Evolutionary conservation across 35 echinoderm and acorn worm species (phyloP).

Genomic region (Holothuria glaberrima): DNA sequence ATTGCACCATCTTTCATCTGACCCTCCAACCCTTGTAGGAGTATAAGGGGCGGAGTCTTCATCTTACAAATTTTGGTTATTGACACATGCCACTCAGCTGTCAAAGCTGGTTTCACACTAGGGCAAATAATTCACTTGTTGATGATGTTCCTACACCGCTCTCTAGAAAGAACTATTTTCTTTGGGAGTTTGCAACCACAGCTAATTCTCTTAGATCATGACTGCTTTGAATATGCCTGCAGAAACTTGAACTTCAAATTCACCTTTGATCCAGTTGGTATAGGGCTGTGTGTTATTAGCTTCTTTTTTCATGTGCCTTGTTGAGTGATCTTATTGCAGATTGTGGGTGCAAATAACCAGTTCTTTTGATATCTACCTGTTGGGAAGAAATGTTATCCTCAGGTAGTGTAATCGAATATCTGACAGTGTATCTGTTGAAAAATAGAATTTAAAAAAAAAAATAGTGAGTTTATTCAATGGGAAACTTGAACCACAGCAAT

Average conservation of each 20-base stretch:
- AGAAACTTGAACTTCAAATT: too few species aligned
- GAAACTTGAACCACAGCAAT: too few species aligned
- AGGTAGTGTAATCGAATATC: too few species aligned
- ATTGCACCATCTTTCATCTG: constrained; percentile 2
- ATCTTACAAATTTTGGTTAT: not conserved
- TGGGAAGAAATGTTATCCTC: too few species aligned
- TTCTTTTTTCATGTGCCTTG: not conserved
- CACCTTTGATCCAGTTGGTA: too few species aligned
- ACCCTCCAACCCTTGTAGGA: not conserved
- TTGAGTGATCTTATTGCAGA: constrained; percentile 36
- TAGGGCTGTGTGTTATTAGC: not conserved
- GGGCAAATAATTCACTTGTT: constrained; percentile 51
- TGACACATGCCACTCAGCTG: constrained; percentile 31
- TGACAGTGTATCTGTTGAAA: too few species aligned
- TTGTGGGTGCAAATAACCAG: too few species aligned
- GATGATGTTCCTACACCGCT: constrained; percentile 36
- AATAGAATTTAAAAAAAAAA: too few species aligned
- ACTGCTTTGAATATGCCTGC: too few species aligned
- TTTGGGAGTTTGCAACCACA: not conserved
- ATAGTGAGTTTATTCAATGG: too few species aligned
- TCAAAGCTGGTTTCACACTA: not conserved
- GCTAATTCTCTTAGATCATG: too few species aligned
- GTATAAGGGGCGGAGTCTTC: not conserved
- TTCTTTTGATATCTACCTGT: too few species aligned
- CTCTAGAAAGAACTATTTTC: not conserved